Evolutionary conservation across 1,140 invertebrate species (phyloP), one percentile per base, ranked within the genome.

Genomic region (Latrodectus geometricus): DNA sequence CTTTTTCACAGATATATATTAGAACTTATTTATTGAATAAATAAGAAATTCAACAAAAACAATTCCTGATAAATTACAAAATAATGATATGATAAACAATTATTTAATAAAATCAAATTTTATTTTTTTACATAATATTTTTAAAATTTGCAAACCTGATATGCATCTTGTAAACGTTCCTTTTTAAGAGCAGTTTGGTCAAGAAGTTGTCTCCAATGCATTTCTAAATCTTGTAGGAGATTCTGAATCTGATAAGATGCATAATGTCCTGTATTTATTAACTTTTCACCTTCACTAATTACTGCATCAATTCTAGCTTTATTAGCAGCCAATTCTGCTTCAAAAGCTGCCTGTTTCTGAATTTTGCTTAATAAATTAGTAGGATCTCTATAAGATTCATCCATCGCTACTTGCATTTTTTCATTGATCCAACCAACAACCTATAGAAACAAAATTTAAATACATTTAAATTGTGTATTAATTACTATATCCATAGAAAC

Each of bases 361-460:
- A 99, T 98, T 92, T 99, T 99, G 89, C 96, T 97, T 89, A 98
- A 96, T 23, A 99, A 92, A 91, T 99, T 99, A 2, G 95, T 97
- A 0, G 96, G 94, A 89, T 99, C 97, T 74, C 96, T 93, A 91
- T 98, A 99, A 89, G 94, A 96, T 90, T 99, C 97, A 91, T 98
- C 97, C 70, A 93, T 93, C 0, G 97, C 97, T 12, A 97, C 94
- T 91, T 98, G 97, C 89, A 98, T 93, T 91, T 98, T 98, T 89
- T 98, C 96, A 88, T 95, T 94, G 83, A 99, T 93, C 97, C 97
- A 99, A 23, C 95, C 95, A 89, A 96, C 94, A 81, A 97, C 91
- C 91, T 91, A 87, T 52, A 84, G 66, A 84, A 69, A 72, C 79
- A 79, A 68, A 83, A 35, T 35, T 35, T 35, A 5, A 35, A 35